Conservation (phyloP, 2,888 invertebrate genomes). For the Rhaphigaster nebulosa region DNA sequence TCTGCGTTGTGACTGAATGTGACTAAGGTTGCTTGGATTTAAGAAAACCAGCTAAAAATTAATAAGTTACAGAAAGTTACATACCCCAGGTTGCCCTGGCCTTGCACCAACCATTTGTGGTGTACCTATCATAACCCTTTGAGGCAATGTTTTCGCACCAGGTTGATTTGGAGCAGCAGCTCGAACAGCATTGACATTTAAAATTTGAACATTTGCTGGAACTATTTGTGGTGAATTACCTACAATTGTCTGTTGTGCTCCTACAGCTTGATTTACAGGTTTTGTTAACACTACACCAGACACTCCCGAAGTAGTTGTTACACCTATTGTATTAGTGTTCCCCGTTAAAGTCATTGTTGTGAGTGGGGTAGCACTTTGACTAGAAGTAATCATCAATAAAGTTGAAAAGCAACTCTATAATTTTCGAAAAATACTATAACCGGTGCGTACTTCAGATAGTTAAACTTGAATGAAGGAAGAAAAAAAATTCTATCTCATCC, state of each 20-base stretch:
- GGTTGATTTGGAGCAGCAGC: constrained; percentile 77
- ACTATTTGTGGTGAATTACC: constrained; percentile 75
- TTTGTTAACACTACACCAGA: constrained; percentile 78
- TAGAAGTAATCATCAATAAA: constrained; percentile 63
- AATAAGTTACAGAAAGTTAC: constrained; percentile 66
- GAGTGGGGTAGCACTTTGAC: constrained; percentile 70
- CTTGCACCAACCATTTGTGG: constrained; percentile 86
- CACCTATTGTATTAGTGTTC: constrained; percentile 65
- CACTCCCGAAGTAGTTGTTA: constrained; percentile 69
- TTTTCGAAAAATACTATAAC: not conserved
- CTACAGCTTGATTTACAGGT: constrained; percentile 72
- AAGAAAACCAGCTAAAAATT: not conserved
- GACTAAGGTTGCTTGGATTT: not conserved
- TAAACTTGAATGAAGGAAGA: constrained; percentile 26
- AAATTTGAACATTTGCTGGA: constrained; percentile 84
- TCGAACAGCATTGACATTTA: constrained; percentile 78
- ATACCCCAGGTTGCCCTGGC: constrained; percentile 85
- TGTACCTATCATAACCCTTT: constrained; percentile 79
- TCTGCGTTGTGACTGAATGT: not conserved
- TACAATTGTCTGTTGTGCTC: constrained; percentile 75
- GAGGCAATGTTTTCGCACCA: constrained; percentile 82
- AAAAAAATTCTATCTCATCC: constrained; percentile 21
- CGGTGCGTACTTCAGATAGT: not conserved
- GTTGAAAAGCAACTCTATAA: not conserved
- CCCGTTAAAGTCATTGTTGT: constrained; percentile 69